Evolutionary conservation across 2,888 invertebrate species (phyloP), one percentile per base, ranked within the genome.

Genomic region (Hypomecis punctinalis): DNA sequence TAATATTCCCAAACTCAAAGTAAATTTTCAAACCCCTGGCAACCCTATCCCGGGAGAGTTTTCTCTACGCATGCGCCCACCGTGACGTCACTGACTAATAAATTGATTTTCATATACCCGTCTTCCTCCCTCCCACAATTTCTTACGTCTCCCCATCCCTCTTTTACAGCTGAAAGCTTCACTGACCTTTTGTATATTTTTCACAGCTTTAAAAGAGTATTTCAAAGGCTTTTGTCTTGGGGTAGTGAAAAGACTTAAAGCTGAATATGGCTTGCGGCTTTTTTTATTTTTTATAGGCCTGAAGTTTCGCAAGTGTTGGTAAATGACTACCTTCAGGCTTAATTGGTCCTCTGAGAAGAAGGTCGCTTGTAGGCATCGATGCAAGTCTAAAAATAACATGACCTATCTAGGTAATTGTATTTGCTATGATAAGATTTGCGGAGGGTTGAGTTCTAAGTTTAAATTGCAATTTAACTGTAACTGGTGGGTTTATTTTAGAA

Each of bases 51-150:
- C 90, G 91, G 91, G 93, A 82, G 73, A 73, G 72, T 67, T 56
- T 71, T 73, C 67, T 81, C 56, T 74, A 84, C 93, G 93, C 93
- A 75, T 85, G 93, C 93, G 93, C 84, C 78, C 59, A 52, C 33
- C 76, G 90, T 93, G 93, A 93, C 93, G 93, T 93, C 93, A 93
- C 93, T 74, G 79, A 82, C 89, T 92, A 91, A 93, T 93, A 93
- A 93, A 93, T 93, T 93, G 93, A 93, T 93, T 93, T 93, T 93
- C 89, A 91, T 80, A 82, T 78, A 70, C 73, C 86, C 76, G 71
- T 86, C 91, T 78, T 83, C 56, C 61, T 91, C 82, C 7, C 13
- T 10, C 82, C 3, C 23, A 1, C 0, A 13, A 7, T 10, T 10
- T 67, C 63, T 63, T 45, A 71, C 58, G 88, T 82, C 67, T 46